Conservation (phyloP, 1,140 invertebrate species). For the Cepaea nemoralis region DNA sequence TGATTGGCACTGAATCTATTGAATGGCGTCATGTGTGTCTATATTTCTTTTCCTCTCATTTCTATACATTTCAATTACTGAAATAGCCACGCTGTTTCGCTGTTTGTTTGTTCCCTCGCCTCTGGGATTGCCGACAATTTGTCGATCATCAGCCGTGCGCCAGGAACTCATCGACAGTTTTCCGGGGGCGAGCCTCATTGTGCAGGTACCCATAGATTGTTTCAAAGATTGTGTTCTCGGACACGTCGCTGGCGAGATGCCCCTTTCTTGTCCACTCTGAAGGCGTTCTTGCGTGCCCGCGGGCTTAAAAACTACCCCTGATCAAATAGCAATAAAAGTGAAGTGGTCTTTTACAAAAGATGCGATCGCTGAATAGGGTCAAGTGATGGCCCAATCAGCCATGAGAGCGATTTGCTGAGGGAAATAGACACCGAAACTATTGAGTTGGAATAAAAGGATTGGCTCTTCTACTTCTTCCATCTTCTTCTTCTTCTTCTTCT, state of each 20-base stretch:
- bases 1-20: too few species aligned
- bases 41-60: background rate
- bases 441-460: background rate
- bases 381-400: conserved; percentile 4
- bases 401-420: conserved; percentile 8
- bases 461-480: background rate
- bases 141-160: background rate
- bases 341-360: background rate
- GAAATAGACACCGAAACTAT: conserved; percentile 8
- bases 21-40: too few species aligned
- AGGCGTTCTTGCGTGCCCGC: background rate
- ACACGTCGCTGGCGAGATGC: background rate
- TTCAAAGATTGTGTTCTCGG: background rate
- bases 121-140: background rate
- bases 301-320: background rate
- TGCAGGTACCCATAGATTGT: background rate
- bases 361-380: background rate
- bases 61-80: background rate
- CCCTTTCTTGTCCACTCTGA: background rate
- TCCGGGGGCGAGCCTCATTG: background rate
- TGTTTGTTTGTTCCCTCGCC: background rate
- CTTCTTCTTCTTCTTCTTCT: conserved; percentile 11
- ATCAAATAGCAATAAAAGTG: conserved; percentile 21
- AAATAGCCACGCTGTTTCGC: background rate
- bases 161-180: background rate